Evolutionary conservation across 2,113 vertebrate genomes (phyloP).

Genomic region (Connochaetes taurinus): DNA sequence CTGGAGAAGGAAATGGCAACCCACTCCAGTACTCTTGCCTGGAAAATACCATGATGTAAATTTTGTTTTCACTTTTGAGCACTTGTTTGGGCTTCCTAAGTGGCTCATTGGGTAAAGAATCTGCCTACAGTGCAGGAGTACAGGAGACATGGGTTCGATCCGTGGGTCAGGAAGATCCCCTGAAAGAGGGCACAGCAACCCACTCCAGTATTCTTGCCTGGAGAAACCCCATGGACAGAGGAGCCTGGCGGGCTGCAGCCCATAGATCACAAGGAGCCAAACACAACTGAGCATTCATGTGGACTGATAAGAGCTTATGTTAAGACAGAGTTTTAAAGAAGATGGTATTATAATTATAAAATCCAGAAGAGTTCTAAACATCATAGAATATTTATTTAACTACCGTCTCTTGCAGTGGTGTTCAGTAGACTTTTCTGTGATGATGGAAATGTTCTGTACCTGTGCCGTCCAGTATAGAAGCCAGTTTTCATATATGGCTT

Average conservation of each 20-base stretch:
- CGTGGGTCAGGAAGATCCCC: neutral
- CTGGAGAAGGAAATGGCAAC: no score
- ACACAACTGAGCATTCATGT: rapidly evolving
- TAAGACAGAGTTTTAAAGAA: neutral
- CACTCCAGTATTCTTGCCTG: neutral
- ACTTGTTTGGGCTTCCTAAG: neutral
- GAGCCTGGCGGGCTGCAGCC: neutral
- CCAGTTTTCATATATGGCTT: neutral
- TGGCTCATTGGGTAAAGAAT: neutral
- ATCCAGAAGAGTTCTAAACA: neutral
- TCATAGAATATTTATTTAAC: neutral
- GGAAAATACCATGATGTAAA: neutral
- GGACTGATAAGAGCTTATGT: neutral
- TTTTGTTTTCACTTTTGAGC: neutral
- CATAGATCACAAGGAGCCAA: neutral
- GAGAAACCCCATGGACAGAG: neutral
- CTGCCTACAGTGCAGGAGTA: neutral
- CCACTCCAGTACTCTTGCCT: no score
- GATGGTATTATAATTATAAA: neutral
- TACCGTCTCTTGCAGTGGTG: neutral
- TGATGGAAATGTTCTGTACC: neutral
- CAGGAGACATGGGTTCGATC: rapidly evolving
- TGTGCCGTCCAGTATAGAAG: neutral
- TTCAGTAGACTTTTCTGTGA: neutral
- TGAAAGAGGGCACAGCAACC: neutral